Conservation (phyloP, 2,113 vertebrate genomes). For the Actinemys pallida region DNA sequence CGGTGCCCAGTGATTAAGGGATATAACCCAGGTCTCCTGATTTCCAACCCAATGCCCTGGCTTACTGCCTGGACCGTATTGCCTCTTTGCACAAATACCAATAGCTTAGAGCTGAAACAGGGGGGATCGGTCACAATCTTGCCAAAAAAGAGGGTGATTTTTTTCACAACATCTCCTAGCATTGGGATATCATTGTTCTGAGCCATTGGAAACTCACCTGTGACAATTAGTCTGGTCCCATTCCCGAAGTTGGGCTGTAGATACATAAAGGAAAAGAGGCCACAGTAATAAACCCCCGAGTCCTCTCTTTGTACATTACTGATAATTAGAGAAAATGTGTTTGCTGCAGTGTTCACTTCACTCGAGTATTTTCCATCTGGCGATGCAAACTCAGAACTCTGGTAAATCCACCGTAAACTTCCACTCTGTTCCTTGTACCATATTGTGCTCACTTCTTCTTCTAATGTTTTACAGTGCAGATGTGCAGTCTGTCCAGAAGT, state of each 20-base stretch:
- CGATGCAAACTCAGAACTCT: neutral
- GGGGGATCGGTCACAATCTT: too few relatives aligned
- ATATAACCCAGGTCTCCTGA: too few relatives aligned
- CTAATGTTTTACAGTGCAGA: neutral
- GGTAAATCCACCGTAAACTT: neutral
- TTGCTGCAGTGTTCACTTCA: accelerated
- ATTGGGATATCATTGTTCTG: neutral
- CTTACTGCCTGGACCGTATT: too few relatives aligned
- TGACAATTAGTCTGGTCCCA: neutral
- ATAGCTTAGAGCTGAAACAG: too few relatives aligned
- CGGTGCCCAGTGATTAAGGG: too few relatives aligned
- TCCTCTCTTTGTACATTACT: neutral
- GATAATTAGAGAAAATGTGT: neutral
- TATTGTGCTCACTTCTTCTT: neutral
- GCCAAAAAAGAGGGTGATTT: neutral
- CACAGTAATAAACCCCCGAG: neutral
- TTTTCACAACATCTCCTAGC: neutral
- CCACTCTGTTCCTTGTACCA: neutral
- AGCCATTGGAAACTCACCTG: neutral
- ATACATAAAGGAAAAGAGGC: neutral
- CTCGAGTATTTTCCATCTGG: neutral
- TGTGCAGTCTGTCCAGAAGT: neutral
- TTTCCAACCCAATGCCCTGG: too few relatives aligned
- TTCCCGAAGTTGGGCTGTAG: neutral
- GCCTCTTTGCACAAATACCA: too few relatives aligned